These are phyloP conservation scores for Oscheius sp. DNA, from an alignment of 1,140 invertebrate genomes.

Conservation along the genomic window DNA sequence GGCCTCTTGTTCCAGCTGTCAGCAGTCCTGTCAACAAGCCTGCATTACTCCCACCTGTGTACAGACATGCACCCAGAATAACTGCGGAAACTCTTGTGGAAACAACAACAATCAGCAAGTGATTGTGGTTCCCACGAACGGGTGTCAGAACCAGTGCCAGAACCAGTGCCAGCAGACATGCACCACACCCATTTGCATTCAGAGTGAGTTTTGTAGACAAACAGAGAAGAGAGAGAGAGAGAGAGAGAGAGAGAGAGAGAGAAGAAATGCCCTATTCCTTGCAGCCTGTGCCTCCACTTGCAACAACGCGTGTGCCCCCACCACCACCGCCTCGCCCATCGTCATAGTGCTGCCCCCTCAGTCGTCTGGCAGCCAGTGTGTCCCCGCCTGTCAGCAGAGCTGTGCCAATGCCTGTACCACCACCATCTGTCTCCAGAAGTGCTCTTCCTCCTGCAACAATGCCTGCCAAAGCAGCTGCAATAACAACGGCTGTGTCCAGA, in stretches of 20 bases:
- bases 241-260: neutral
- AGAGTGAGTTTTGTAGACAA: neutral
- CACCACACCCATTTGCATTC: neutral
- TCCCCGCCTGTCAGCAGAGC: neutral
- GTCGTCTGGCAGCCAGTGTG: neutral
- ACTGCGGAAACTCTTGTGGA: neutral
- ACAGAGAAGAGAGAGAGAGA: neutral
- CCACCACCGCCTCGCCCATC: neutral
- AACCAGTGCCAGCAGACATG: neutral
- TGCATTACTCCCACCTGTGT: neutral
- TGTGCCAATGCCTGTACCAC: neutral
- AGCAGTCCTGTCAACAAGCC: neutral
- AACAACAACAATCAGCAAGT: neutral
- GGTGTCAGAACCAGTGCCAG: neutral
- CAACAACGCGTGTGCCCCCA: neutral
- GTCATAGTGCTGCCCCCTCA: neutral
- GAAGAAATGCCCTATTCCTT: neutral
- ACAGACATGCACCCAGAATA: neutral
- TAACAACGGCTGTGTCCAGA: neutral
- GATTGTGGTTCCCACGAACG: neutral
- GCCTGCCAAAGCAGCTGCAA: neutral
- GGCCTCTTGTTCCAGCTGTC: neutral
- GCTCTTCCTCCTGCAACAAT: neutral
- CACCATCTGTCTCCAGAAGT: neutral
- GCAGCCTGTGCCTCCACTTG: neutral